A percentile compares a stretch with the other conserved stretches of the same genome.
Evolutionary conservation across 2,888 invertebrate genomes (phyloP).

Genomic region (Drosophila mettleri): DNA sequence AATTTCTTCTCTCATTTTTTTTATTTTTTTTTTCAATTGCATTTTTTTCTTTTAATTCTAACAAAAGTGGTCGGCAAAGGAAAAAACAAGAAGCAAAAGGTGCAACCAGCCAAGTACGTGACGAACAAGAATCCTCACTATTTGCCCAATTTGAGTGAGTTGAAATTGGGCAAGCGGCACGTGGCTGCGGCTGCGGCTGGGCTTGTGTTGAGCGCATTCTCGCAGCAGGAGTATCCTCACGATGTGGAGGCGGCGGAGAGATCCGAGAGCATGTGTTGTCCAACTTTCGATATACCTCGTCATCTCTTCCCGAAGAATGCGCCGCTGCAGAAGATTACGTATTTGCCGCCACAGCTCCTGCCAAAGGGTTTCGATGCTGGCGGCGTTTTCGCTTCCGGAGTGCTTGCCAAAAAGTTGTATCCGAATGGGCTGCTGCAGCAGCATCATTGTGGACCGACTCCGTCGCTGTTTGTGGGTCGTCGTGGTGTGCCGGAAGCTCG

Average conservation of each 20-base stretch:
- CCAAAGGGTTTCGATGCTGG: conserved; percentile 30
- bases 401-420: conserved; percentile 32
- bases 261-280: background rate
- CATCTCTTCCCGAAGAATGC: conserved; percentile 24
- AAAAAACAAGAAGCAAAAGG: background rate
- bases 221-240: conserved; percentile 5
- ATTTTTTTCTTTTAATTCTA: background rate
- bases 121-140: conserved; percentile 20
- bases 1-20: too few species aligned
- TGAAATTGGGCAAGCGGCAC: conserved; percentile 1
- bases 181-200: background rate
- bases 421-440: conserved; percentile 18
- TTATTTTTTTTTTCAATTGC: background rate
- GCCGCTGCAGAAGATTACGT: conserved; percentile 25
- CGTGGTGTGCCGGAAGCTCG: background rate
- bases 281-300: conserved; percentile 28
- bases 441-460: conserved; percentile 30
- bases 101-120: background rate
- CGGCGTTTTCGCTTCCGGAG: conserved; percentile 33
- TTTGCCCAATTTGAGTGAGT: conserved; percentile 22
- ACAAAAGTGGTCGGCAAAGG: too few species aligned
- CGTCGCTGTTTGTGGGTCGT: conserved; percentile 40
- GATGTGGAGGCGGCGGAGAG: conserved; percentile 11
- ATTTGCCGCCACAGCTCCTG: conserved; percentile 24
- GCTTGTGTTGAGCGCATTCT: conserved; percentile 12